A percentile compares a stretch with the other conserved stretches of the same genome.
Evolutionary conservation across 2,113 vertebrate species (phyloP).

Genomic region (Ceyx melanurus): DNA sequence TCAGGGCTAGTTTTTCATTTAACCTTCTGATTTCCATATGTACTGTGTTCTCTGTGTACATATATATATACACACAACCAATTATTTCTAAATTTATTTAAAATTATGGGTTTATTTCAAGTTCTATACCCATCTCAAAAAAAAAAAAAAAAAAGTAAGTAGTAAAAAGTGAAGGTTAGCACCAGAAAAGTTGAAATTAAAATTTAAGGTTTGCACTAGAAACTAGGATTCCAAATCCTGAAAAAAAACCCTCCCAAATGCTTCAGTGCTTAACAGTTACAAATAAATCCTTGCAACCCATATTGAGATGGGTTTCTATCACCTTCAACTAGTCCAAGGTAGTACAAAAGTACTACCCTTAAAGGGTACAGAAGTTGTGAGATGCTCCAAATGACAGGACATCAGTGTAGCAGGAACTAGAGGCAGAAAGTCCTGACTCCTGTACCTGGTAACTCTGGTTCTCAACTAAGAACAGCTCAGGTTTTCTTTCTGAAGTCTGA

Average conservation of each 20-base stretch:
- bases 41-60: not conserved
- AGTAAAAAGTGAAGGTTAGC: not conserved
- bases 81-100: not conserved
- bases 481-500: not conserved
- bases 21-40: not conserved
- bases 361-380: accelerated
- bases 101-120: not conserved
- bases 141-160: not conserved
- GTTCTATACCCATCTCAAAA: not conserved
- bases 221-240: not conserved
- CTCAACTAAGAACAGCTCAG: not conserved
- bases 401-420: not conserved
- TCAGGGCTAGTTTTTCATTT: not conserved
- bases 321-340: no score
- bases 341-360: not conserved
- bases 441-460: not conserved
- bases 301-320: not conserved
- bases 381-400: not conserved
- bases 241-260: not conserved
- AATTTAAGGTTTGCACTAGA: not conserved
- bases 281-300: not conserved
- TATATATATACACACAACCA: not conserved
- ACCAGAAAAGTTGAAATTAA: no score
- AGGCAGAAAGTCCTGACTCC: not conserved
- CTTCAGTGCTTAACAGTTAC: not conserved